These are phyloP conservation scores for Crossaster papposus DNA, from an alignment of 53 echinoderm and acorn worm genomes.

Conservation along the genomic window DNA sequence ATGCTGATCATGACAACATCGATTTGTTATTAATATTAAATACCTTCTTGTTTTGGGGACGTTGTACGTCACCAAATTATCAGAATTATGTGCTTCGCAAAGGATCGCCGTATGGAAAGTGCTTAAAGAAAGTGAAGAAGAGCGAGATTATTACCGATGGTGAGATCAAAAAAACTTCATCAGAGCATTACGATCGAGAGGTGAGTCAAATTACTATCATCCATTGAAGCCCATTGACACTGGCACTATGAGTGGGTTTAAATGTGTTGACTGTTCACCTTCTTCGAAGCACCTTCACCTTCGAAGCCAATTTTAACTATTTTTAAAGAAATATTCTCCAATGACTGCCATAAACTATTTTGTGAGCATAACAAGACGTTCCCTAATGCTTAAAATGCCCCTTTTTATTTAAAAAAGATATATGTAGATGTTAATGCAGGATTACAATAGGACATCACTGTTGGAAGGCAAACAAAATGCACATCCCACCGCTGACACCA, in stretches of 20 bases:
- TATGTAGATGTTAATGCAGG: neutral
- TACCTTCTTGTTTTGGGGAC: no score
- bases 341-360: no score
- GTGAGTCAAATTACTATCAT: neutral
- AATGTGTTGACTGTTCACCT: neutral
- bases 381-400: no score
- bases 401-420: no score
- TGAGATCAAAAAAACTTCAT: neutral
- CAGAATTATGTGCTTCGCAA: slow-evolving; percentile 38
- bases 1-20: no score
- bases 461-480: neutral
- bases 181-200: slow-evolving; percentile 33
- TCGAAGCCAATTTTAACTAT: no score
- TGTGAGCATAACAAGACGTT: no score
- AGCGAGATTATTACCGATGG: slow-evolving; percentile 22
- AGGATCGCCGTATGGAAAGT: slow-evolving; percentile 37
- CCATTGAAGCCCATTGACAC: neutral
- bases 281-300: no score
- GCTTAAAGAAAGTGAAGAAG: neutral
- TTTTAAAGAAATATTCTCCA: no score
- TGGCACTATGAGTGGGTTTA: neutral
- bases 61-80: neutral
- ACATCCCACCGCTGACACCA: neutral
- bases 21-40: no score
- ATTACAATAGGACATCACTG: neutral